These are phyloP conservation scores for Lacerta agilis DNA, from an alignment of 2,797 vertebrate genomes.

Conservation along the genomic window DNA sequence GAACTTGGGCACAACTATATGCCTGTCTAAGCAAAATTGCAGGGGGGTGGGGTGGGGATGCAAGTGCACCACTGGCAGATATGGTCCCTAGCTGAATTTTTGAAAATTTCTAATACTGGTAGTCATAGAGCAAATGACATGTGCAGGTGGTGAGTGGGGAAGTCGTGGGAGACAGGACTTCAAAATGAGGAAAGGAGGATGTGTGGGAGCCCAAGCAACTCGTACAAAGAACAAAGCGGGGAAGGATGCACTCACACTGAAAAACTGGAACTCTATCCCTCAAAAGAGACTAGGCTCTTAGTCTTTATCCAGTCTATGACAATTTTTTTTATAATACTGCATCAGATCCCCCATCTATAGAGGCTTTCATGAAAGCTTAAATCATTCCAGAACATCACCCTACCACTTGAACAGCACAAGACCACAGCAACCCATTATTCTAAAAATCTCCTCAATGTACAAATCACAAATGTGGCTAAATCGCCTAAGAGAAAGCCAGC, in stretches of 20 bases:
- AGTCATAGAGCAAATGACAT: neutral
- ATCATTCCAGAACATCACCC: constrained; percentile 55
- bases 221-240: neutral
- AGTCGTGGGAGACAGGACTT: neutral
- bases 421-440: constrained; percentile 53
- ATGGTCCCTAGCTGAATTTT: neutral
- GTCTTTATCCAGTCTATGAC: constrained; percentile 25
- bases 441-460: constrained; percentile 38
- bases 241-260: neutral
- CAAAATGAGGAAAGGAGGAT: neutral
- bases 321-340: constrained; percentile 37
- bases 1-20: neutral
- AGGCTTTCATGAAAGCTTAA: constrained; percentile 49
- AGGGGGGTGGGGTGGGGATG: neutral
- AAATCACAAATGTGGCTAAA: constrained; percentile 36
- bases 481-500: constrained; percentile 38
- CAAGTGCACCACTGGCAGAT: neutral
- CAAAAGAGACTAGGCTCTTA: neutral
- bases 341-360: constrained; percentile 54
- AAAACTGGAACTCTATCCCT: neutral
- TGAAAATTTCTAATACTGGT: neutral
- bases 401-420: constrained; percentile 38
- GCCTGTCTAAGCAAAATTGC: too few relatives aligned
- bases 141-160: neutral
- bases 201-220: neutral